phyloP scores from a whole-genome alignment of 2,888 invertebrate species.

The Platycheirus albimanus region DNA sequence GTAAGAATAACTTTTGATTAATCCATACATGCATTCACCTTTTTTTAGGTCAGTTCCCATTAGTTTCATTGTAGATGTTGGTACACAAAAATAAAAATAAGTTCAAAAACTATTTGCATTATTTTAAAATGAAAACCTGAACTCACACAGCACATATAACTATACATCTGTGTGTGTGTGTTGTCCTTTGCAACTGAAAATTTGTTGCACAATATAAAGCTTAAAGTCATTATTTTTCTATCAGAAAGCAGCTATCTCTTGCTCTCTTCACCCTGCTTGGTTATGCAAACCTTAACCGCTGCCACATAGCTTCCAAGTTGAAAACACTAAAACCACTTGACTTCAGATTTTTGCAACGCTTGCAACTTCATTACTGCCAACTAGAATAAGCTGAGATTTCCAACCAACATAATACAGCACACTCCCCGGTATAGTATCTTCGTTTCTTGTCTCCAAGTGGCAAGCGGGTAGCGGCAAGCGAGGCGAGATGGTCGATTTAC shows the following conservation, averaged over 20 bases:
- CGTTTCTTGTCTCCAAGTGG: background rate
- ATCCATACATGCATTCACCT: slow-evolving; percentile 43
- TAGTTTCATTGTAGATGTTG: slow-evolving; percentile 28
- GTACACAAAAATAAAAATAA: background rate
- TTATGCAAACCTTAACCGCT: slow-evolving; percentile 59
- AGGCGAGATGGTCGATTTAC: slow-evolving; percentile 38
- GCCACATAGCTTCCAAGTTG: slow-evolving; percentile 24
- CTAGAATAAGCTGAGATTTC: slow-evolving; percentile 63
- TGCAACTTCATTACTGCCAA: slow-evolving; percentile 69
- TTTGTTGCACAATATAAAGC: too few species aligned
- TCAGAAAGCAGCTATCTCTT: slow-evolving; percentile 11
- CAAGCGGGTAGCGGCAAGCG: too few species aligned
- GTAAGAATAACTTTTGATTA: slow-evolving; percentile 84
- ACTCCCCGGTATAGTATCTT: too few species aligned
- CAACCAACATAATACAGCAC: too few species aligned
- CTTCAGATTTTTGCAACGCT: slow-evolving; percentile 71
- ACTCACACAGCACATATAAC: slow-evolving; percentile 1
- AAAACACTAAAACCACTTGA: slow-evolving; percentile 74
- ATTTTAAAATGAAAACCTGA: slow-evolving; percentile 43
- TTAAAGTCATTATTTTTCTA: slow-evolving; percentile 67
- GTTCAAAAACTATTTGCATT: slow-evolving; percentile 32
- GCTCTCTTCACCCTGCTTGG: background rate
- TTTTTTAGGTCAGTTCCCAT: slow-evolving; percentile 46
- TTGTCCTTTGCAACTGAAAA: too few species aligned
- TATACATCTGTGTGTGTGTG: slow-evolving; percentile 5